Conservation (phyloP, 2,113 vertebrate species). For the Triplophysa tibetana region DNA sequence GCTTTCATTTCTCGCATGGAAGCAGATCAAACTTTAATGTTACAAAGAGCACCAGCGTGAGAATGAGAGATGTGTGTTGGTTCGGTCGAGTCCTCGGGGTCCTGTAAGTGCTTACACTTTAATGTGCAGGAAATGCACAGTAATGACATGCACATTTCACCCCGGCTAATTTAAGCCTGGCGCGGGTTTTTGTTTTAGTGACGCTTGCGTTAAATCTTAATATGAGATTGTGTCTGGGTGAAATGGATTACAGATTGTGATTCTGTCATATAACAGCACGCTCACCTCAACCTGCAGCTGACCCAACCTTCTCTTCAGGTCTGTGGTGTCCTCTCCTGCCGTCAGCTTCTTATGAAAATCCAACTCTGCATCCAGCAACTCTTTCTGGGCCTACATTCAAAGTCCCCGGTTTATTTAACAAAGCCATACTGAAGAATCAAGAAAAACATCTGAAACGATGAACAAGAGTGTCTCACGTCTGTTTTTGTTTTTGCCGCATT, state of each 20-base stretch:
- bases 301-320: conserved; percentile 89
- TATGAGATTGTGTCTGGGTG: conserved; percentile 25
- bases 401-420: background rate
- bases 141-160: conserved; percentile 68
- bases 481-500: conserved; percentile 85
- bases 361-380: conserved; percentile 91
- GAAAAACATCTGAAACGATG: background rate
- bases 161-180: conserved; percentile 65
- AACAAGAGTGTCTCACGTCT: conserved; percentile 76
- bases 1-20: conserved; percentile 37
- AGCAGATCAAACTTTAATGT: conserved; percentile 71
- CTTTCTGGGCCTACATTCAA: conserved; percentile 86
- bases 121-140: conserved; percentile 64
- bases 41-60: conserved; percentile 59
- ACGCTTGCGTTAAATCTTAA: background rate
- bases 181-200: conserved; percentile 34
- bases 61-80: conserved; percentile 59
- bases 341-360: conserved; percentile 93
- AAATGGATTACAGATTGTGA: background rate
- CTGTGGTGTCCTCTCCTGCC: conserved; percentile 97
- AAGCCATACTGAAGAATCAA: background rate
- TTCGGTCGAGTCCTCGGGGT: conserved; percentile 66
- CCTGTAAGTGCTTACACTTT: conserved; percentile 72
- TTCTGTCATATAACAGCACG: background rate
- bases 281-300: conserved; percentile 92